Base-by-base conservation (phyloP, 2,888 invertebrate species). In the Priocnemis perturbator region DNA sequence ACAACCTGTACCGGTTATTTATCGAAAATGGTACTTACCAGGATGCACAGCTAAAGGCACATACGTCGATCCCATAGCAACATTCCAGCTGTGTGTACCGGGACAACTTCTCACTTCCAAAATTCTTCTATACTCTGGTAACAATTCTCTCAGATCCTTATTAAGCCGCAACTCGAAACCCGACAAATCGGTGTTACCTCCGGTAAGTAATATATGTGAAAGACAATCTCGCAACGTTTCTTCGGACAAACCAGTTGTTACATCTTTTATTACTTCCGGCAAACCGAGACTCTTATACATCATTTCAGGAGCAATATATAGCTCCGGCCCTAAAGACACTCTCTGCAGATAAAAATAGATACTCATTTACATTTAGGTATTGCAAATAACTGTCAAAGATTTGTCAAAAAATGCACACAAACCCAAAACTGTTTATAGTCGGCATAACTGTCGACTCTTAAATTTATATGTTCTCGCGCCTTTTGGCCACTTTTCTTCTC, bases 51-150 rank as follows among this genome's bases (percentile, higher is more conserved):
- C 86, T 77, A 89, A 83, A 76, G 87, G 86, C 77, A 90, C 85
- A 71, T 88, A 87, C 48, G 88, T 88, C 61, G 89, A 89, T 60
- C 90, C 90, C 89, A 90, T 87, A 37, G 88, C 89, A 23, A 89
- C 89, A 76, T 89, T 89, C 89, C 88, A 89, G 69, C 88, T 89
- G 71, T 87, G 87, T 37, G 86, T 86, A 67, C 88, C 88, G 44
- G 87, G 87, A 76, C 86, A 88, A 74, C 85, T 87, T 71, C 78
- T 84, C 20, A 90, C 87, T 69, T 89, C 87, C 62, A 90, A 81
- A 69, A 89, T 87, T 44, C 83, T 78, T 47, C 86, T 87, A 70
- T 88, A 81, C 44, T 89, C 85, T 9, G 90, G 89, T 60, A 90
- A 81, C 67, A 87, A 65, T 62, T 88, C 87, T 52, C 84, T 77